Base-by-base conservation (phyloP, 2,113 vertebrate species). In the Excalfactoria chinensis region DNA sequence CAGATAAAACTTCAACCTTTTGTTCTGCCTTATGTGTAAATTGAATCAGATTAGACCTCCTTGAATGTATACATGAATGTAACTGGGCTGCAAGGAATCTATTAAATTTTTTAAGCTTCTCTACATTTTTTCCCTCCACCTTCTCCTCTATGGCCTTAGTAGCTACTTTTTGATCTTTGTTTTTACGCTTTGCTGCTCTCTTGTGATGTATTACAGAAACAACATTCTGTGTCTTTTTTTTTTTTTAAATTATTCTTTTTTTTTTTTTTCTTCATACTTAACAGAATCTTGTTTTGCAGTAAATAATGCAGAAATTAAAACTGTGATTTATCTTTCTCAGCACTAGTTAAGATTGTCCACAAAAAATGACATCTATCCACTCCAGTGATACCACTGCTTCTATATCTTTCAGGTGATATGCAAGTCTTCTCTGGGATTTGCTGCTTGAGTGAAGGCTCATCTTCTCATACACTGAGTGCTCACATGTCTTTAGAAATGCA, bases 131-230 rank as follows among this genome's bases (percentile, higher is more conserved):
- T 66, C 2, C 7, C 8, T 60, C 12, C 4, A 56, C 14, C 8
- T 11, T 23, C 23, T 60, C 11, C 9, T 19, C 16, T 18, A 0
- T 17, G 13, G 34, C 18, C 18, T 60, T 19, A 63, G 11, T 28
- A 3, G 41, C 28, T 72, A 32, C 25, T 37, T 86, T 48, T 34
- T 3, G n/a, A 28, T 46, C 7, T 70, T 64, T 88, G 48, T 18
- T 70, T 89, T 89, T 94, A 85, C 89, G 81, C 87, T 96, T 73
- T 95, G 88, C 91, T 93, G 95, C 93, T 90, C 76, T 35, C 94
- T 72, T 88, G 91, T 96, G 96, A 93, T 78, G 34, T 53, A 13
- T 6, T 4, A 2, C 32, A 58, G 84, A 82, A 95, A 82, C 9
- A 32, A 15, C 19, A 22, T n/a, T 49, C 7, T 19, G 22, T 30